Evolutionary conservation across 2,797 vertebrate species (phyloP).

Genomic region (Neosalanx taihuensis): DNA sequence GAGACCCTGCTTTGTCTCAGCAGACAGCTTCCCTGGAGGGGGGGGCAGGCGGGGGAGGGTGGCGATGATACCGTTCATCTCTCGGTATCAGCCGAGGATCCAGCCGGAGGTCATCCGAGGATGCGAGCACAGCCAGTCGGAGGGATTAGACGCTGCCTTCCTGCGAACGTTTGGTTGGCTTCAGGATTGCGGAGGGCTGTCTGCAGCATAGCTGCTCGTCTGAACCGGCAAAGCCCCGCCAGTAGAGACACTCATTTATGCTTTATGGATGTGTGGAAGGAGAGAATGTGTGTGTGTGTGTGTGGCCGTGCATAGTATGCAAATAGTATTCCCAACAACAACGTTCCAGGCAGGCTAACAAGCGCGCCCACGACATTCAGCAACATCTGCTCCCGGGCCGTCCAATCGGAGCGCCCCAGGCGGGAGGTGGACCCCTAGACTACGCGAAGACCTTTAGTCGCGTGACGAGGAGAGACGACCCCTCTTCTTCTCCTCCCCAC

Average conservation of each 20-base stretch:
- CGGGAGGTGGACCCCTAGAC: not conserved
- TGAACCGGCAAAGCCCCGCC: constrained; percentile 3
- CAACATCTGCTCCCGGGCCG: not conserved
- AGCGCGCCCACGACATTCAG: not conserved
- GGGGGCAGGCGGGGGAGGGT: constrained; percentile 11
- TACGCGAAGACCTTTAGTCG: constrained; percentile 4
- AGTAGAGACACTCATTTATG: not conserved
- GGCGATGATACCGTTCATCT: constrained; percentile 28
- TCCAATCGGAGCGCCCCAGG: not conserved
- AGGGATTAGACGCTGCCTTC: constrained; percentile 36
- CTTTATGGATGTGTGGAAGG: not conserved
- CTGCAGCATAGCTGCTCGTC: constrained; percentile 18
- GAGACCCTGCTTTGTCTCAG: constrained; percentile 65
- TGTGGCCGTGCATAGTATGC: not conserved
- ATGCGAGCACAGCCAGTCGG: constrained; percentile 40
- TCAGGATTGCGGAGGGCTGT: constrained; percentile 23
- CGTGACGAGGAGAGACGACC: not conserved
- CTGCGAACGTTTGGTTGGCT: constrained; percentile 30
- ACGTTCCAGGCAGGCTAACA: not conserved
- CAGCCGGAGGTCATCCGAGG: constrained; percentile 61
- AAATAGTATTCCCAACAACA: not conserved
- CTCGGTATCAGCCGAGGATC: constrained; percentile 36
- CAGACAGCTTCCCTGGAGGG: constrained; percentile 37
- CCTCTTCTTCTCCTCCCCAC: not conserved
- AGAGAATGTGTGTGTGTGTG: constrained; percentile 6